These are phyloP conservation scores for Sebastes goodei DNA, from an alignment of 2,797 vertebrate species.

Conservation along the genomic window DNA sequence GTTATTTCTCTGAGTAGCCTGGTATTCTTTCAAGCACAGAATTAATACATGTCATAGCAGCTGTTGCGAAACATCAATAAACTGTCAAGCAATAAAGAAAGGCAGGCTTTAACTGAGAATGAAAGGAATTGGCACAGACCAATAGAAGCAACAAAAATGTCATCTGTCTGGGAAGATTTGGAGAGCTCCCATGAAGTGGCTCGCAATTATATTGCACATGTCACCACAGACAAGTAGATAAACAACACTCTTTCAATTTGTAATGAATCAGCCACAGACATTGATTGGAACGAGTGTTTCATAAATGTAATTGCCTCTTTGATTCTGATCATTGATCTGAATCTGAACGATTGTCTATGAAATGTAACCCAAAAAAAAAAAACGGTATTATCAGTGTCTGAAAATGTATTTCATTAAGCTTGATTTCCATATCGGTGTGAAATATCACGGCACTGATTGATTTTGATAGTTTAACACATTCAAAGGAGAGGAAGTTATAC, in stretches of 20 bases:
- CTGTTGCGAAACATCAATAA: constrained; percentile 69
- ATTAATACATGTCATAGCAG: constrained; percentile 68
- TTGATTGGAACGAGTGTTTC: constrained; percentile 67
- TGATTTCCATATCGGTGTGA: constrained; percentile 46
- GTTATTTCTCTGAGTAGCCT: constrained; percentile 17
- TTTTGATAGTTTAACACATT: constrained; percentile 20
- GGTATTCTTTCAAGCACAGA: constrained; percentile 41
- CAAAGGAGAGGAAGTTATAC: background rate
- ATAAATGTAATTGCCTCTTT: constrained; percentile 73
- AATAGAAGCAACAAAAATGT: constrained; percentile 66
- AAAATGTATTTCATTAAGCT: constrained; percentile 48
- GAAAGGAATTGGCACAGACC: constrained; percentile 71
- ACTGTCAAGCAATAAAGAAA: constrained; percentile 55
- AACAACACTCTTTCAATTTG: constrained; percentile 67
- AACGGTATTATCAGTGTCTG: constrained; percentile 6
- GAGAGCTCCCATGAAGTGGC: constrained; percentile 68
- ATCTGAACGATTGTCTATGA: constrained; percentile 48
- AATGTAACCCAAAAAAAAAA: constrained; percentile 21
- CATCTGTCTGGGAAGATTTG: constrained; percentile 71
- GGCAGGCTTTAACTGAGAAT: constrained; percentile 51
- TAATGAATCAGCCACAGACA: constrained; percentile 66
- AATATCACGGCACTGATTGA: constrained; percentile 34
- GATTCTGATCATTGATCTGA: constrained; percentile 74
- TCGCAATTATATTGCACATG: constrained; percentile 67
- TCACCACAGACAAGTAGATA: constrained; percentile 69